Conservation (phyloP, 2,113 vertebrate species). For the Arenaria interpres region DNA sequence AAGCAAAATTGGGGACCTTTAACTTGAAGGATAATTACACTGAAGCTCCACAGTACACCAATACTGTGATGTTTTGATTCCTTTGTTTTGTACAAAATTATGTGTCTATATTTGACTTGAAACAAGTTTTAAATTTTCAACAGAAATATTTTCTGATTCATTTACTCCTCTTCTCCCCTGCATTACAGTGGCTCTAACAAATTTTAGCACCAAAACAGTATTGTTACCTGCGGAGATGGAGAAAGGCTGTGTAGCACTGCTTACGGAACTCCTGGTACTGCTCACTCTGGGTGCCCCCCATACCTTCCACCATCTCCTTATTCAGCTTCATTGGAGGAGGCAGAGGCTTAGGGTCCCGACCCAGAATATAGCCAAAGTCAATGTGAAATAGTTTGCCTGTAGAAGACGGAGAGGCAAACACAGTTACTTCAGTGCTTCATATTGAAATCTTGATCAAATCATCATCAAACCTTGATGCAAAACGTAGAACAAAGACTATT, state of each 20-base stretch:
- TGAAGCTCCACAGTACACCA: neutral
- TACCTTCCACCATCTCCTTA: constrained; percentile 99
- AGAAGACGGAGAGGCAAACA: neutral
- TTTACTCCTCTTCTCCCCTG: neutral
- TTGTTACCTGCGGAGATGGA: constrained; percentile 91
- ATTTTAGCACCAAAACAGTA: fast-evolving
- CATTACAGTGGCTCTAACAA: neutral
- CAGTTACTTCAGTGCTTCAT: neutral
- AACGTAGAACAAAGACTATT: neutral
- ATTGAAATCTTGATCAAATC: too few species aligned
- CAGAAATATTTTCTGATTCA: neutral
- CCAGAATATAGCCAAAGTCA: constrained; percentile 98
- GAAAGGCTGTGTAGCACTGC: constrained; percentile 97
- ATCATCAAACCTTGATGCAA: neutral
- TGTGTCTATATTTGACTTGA: fast-evolving
- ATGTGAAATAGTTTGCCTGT: constrained; percentile 98
- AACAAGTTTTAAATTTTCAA: neutral
- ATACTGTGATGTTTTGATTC: neutral
- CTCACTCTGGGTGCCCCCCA: constrained; percentile 98
- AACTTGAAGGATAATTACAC: neutral
- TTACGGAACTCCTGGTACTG: constrained; percentile 99
- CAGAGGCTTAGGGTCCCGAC: constrained; percentile 95
- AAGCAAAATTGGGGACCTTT: neutral
- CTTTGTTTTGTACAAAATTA: neutral
- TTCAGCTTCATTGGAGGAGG: constrained; percentile 99